These are phyloP conservation scores for Rhimphoctona megacephalus DNA, from an alignment of 2,888 invertebrate genomes.

Conservation along the genomic window DNA sequence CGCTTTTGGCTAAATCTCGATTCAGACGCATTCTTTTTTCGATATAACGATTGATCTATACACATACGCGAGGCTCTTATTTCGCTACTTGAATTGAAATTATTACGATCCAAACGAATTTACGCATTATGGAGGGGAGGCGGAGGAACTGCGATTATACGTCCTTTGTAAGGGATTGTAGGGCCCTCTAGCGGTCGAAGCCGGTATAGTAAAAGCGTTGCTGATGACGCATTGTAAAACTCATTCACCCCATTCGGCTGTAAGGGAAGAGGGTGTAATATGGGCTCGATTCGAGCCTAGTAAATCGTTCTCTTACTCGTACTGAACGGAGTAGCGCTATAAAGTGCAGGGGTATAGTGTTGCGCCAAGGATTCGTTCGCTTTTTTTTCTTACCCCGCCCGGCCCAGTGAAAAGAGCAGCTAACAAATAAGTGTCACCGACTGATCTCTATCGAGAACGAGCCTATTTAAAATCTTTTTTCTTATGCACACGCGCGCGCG, in stretches of 20 bases:
- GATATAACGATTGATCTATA: constrained; percentile 11
- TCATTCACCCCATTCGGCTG: constrained; percentile 73
- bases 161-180: constrained; percentile 83
- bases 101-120: constrained; percentile 85
- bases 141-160: constrained; percentile 81
- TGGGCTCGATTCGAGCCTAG: constrained; percentile 66
- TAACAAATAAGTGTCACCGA: constrained; percentile 73
- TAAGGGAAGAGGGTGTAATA: constrained; percentile 74
- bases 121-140: constrained; percentile 82
- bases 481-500: no score
- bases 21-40: background rate
- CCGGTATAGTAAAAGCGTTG: constrained; percentile 75
- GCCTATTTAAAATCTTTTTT: background rate
- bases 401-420: constrained; percentile 70
- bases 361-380: constrained; percentile 23
- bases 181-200: constrained; percentile 80
- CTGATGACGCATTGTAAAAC: constrained; percentile 85
- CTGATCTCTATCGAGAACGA: background rate
- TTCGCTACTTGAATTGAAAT: constrained; percentile 82
- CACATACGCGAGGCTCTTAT: constrained; percentile 19
- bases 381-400: background rate
- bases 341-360: constrained; percentile 39
- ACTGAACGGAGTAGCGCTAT: constrained; percentile 13
- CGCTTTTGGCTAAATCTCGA: no score
- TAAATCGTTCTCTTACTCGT: constrained; percentile 37